Conservation (phyloP, 2,888 invertebrate genomes). For the Watsonalla cultraria region DNA sequence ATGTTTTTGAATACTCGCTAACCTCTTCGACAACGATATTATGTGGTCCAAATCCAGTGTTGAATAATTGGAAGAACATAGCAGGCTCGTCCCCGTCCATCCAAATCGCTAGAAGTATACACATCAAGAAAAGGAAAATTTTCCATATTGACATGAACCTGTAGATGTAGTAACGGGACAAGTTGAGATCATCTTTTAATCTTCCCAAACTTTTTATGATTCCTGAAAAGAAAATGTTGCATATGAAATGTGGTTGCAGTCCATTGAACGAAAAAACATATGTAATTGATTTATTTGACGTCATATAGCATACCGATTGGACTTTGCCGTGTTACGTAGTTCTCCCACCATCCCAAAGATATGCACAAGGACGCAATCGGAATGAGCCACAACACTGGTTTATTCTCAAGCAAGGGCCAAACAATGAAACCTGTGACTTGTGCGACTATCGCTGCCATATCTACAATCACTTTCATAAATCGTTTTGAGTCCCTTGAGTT, state of each 20-base stretch:
- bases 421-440: slow-evolving; percentile 95
- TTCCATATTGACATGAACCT: slow-evolving; percentile 96
- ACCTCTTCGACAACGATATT: slow-evolving; percentile 88
- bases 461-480: slow-evolving; percentile 87
- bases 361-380: slow-evolving; percentile 91
- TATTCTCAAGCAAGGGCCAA: slow-evolving; percentile 91
- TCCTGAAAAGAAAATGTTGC: slow-evolving; percentile 54
- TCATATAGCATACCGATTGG: slow-evolving; percentile 81
- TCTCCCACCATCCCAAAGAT: slow-evolving; percentile 99
- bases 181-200: slow-evolving; percentile 87
- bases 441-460: slow-evolving; percentile 90
- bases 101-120: slow-evolving; percentile 85
- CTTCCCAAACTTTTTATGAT: slow-evolving; percentile 86
- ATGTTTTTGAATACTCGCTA: slow-evolving; percentile 5
- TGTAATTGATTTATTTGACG: slow-evolving; percentile 2
- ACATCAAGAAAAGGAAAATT: slow-evolving; percentile 86
- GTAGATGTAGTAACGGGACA: slow-evolving; percentile 92
- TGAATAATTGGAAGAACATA: slow-evolving; percentile 87
- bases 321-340: slow-evolving; percentile 93
- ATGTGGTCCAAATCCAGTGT: slow-evolving; percentile 86
- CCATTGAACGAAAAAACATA: slow-evolving; percentile 2
- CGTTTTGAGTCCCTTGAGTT: slow-evolving; percentile 89
- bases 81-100: slow-evolving; percentile 87
- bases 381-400: slow-evolving; percentile 89
- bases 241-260: background rate